Conservation (phyloP, 2,113 vertebrate genomes). For the Lepisosteus oculatus region DNA sequence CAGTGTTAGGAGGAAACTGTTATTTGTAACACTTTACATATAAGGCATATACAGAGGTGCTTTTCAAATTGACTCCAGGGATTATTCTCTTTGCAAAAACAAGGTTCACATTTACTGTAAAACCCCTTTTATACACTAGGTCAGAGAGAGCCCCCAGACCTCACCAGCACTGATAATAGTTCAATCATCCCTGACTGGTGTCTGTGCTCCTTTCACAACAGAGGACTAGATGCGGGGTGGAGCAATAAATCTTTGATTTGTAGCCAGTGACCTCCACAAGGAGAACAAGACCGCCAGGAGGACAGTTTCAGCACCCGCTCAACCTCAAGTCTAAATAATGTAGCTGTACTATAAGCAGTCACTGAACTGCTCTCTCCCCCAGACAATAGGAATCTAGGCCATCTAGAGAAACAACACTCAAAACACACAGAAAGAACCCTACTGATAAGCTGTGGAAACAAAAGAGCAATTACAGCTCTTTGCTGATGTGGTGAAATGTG, state of each 20-base stretch:
- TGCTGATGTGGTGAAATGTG: neutral
- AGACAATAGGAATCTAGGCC: neutral
- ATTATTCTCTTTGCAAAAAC: too few species aligned
- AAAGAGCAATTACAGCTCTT: neutral
- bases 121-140: too few species aligned
- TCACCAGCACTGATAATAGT: too few species aligned
- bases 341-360: neutral
- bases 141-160: too few species aligned
- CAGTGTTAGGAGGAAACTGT: too few species aligned
- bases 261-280: neutral
- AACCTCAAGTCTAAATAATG: neutral
- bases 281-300: neutral
- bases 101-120: too few species aligned
- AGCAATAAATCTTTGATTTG: neutral
- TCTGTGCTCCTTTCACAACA: neutral
- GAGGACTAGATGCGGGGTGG: neutral
- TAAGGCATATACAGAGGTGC: too few species aligned
- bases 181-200: too few species aligned
- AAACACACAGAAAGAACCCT: neutral
- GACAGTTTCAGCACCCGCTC: neutral
- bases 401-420: neutral
- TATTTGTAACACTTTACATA: too few species aligned
- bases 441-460: neutral
- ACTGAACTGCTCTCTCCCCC: conserved; percentile 2
- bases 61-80: too few species aligned